Base-by-base conservation (phyloP, 2,113 vertebrate genomes). In the Tachycineta bicolor region DNA sequence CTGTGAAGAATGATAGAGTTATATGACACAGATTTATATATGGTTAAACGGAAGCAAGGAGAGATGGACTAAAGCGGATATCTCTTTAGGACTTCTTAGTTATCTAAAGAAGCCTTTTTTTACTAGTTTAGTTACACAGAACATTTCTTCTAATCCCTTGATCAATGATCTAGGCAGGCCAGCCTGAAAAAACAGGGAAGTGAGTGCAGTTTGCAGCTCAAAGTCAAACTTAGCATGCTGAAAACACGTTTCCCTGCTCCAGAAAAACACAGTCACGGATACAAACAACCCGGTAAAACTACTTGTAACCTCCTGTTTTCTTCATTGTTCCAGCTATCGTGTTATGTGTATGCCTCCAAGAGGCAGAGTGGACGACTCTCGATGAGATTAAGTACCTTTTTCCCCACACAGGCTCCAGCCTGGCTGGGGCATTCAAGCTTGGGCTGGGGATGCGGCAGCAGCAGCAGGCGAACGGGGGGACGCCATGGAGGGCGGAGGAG, bases 401-500 rank as follows among this genome's bases (percentile, higher is more conserved):
- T 4, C 0, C 31, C 23, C 46, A 56, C 33, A 33, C 18, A 33
- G 46, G 46, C 50, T 78, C 41, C 62, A 53, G 53, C 33, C 47
- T 8, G 60, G 44, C 28, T 41, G 58, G 9, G 39, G 12, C 70
- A 5, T 12, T 26, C 56, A 21, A 3, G n/a, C 56, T 20, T 3
- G 41, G 29, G 10, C 10, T 53, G 55, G 3, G 4, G 21, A 50
- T 56, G 59, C 69, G 31, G 52, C 59, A 14, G 49, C 63, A 53
- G 31, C 11, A 23, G 7, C 2, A 31, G 17, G 26, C 11, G 22
- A 34, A 24, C 0, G 9, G 8, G 43, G 37, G 12, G 4, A 19
- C 2, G 65, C 24, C 2, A 6, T 14, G 21, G 21, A 31, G 1
- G 6, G 23, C 4, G 21, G 8, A 28, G 5, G 17, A 65, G 12